A percentile compares a stretch with the other conserved stretches of the same genome.
These are phyloP conservation scores for Parazoanthus darwini DNA, from an alignment of 92 coral and sea anemone genomes.

Conservation along the genomic window DNA sequence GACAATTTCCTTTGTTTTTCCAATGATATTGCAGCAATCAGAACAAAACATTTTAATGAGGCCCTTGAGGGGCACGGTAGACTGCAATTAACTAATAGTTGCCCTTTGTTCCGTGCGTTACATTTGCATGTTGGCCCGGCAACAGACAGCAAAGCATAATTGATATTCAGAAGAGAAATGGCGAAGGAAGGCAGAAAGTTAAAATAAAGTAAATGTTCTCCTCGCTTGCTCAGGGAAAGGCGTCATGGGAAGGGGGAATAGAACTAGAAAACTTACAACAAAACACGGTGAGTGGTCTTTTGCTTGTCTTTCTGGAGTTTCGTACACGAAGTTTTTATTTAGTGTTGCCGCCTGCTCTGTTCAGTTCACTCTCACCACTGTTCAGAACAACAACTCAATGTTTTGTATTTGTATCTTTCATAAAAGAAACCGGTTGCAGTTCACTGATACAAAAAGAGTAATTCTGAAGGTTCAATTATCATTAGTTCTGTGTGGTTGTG, in stretches of 20 bases:
- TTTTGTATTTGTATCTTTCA: background rate
- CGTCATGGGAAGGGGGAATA: constrained; percentile 34
- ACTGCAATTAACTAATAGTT: background rate
- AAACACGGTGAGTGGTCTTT: constrained; percentile 16
- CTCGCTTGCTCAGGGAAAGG: constrained; percentile 38
- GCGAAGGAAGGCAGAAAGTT: background rate
- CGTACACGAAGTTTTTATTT: too few relatives aligned
- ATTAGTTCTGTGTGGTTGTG: background rate
- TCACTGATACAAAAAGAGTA: background rate
- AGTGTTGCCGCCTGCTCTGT: too few relatives aligned
- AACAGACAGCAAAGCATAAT: constrained; percentile 1
- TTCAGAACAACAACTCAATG: background rate
- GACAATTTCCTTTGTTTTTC: background rate
- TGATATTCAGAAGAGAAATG: background rate
- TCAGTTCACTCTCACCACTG: background rate
- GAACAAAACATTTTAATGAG: background rate
- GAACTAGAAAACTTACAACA: background rate
- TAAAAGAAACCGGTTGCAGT: background rate
- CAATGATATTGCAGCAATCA: background rate
- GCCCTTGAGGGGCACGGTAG: background rate
- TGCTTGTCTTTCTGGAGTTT: background rate
- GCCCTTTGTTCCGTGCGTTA: background rate
- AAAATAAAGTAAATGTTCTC: constrained; percentile 21
- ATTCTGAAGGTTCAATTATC: background rate
- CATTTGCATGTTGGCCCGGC: background rate